Evolutionary conservation across 2,113 vertebrate species (phyloP).

Genomic region (Vidua chalybeata): DNA sequence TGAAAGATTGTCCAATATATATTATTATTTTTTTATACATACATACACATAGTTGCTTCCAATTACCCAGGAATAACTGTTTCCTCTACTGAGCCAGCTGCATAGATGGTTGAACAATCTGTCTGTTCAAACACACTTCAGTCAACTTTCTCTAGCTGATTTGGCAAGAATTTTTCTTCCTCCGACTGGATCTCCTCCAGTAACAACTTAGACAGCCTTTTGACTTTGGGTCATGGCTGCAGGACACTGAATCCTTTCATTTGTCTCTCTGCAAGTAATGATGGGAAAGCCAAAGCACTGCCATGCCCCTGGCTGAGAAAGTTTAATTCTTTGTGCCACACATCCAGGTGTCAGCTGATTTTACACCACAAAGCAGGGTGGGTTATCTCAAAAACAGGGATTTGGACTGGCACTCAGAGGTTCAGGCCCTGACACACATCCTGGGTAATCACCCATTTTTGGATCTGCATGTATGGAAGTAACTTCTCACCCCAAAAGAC

Average conservation of each 20-base stretch:
- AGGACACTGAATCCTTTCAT: slow-evolving; percentile 30
- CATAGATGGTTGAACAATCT: slow-evolving; percentile 46
- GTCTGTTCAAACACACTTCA: slow-evolving; percentile 44
- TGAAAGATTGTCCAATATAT: background rate
- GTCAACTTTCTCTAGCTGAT: slow-evolving; percentile 40
- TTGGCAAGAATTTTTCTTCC: slow-evolving; percentile 42
- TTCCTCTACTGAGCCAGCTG: slow-evolving; percentile 37
- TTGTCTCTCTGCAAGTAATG: background rate
- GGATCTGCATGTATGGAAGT: background rate
- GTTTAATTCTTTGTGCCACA: background rate
- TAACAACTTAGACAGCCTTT: slow-evolving; percentile 44
- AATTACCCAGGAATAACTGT: slow-evolving; percentile 38
- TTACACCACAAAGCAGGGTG: background rate
- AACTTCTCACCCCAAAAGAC: background rate
- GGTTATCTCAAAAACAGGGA: background rate
- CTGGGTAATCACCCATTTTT: background rate
- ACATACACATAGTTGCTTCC: slow-evolving; percentile 18
- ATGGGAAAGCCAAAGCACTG: background rate
- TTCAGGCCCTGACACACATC: background rate
- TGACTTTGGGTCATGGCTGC: slow-evolving; percentile 15
- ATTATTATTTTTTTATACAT: background rate
- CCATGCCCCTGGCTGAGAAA: background rate
- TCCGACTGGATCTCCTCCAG: slow-evolving; percentile 43
- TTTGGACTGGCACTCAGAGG: background rate
- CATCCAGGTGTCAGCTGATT: background rate